These are phyloP conservation scores for Gryllus longicercus DNA, from an alignment of 2,888 invertebrate species.

Conservation along the genomic window DNA sequence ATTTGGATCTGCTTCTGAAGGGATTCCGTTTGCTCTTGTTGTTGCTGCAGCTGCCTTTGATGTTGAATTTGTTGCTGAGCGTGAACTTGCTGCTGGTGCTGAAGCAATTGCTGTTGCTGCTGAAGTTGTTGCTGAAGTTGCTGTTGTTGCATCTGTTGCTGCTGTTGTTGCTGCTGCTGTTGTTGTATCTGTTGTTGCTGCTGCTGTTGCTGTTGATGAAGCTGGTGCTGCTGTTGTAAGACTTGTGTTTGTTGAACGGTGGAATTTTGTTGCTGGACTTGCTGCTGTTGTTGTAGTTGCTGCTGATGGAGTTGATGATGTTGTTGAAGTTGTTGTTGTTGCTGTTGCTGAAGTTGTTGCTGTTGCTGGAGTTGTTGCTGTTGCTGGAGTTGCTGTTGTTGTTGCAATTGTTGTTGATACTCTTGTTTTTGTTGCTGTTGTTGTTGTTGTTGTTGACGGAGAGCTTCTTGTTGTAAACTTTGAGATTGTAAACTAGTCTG, in stretches of 20 bases:
- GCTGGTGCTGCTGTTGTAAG: constrained; percentile 40
- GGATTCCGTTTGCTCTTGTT: constrained; percentile 32
- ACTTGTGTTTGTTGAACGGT: constrained; percentile 32
- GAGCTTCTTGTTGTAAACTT: constrained; percentile 11
- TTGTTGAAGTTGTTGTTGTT: constrained; percentile 34
- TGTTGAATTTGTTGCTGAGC: constrained; percentile 32
- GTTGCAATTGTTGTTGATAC: constrained; percentile 12
- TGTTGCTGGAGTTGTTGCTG: constrained; percentile 33
- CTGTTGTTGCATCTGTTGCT: constrained; percentile 38
- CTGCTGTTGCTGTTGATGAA: constrained; percentile 58
- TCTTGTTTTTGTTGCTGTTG: background rate
- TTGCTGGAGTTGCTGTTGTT: constrained; percentile 26
- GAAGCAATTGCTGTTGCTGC: constrained; percentile 31
- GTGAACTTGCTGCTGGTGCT: constrained; percentile 32
- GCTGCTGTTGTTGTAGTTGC: constrained; percentile 31
- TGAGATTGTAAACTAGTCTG: constrained; percentile 5
- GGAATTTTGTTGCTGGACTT: constrained; percentile 32
- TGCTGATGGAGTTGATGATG: constrained; percentile 21
- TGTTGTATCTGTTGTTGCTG: constrained; percentile 55
- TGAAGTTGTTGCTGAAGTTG: constrained; percentile 36
- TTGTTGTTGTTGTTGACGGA: constrained; percentile 21
- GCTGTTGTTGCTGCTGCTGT: constrained; percentile 51
- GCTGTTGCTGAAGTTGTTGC: constrained; percentile 29
- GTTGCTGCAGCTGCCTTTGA: constrained; percentile 30
- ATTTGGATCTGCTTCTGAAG: constrained; percentile 34